Base-by-base conservation (phyloP, 2,888 invertebrate species). In the Apotomis betuletana region DNA sequence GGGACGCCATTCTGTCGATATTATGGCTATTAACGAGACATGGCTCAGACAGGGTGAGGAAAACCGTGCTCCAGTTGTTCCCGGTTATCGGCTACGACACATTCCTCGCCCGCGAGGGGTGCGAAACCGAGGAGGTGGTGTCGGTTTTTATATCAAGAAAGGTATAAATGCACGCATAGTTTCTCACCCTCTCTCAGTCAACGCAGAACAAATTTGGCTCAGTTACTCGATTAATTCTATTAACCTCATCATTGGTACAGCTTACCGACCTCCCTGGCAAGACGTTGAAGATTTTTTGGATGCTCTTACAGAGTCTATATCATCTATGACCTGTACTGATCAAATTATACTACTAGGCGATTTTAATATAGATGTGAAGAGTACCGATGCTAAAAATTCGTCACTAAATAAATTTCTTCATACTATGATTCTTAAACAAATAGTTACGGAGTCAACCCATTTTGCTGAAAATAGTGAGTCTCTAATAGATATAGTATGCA, bases 1-100 rank as follows among this genome's bases (percentile, higher is more conserved):
- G 70, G 69, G 41, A 6, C 55, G 64, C 5, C 52, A 74, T 13
- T 27, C 51, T 0, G 72, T 74, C 0, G 78, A 80, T 46, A 62
- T 79, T 1, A 69, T 79, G 49, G 78, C 78, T 4, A 74, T 79
- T 3, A 79, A 80, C 52, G 78, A 79, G 58, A 78, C 78, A 0
- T 79, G 79, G 79, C 64, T 80, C 2, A 57, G 74, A 9, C 38
- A 44, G 10, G 78, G 78, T 0, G 75, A 79, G 65, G 78, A 79
- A 9, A 74, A 52, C 1, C 72, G 74, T 1, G 79, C 79, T 3
- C 79, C 80, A 4, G 12, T 49, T 2, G 69, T 77, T 4, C 74
- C 76, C 1, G 78, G 76, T 4, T 81, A 78, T 49, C 69, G 74
- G 3, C 60, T 80, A 49, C 57, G 75, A 0, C 74, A 76, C 49